Base-by-base conservation (phyloP, 1,140 invertebrate species). In the Pristionchus pacificus region DNA sequence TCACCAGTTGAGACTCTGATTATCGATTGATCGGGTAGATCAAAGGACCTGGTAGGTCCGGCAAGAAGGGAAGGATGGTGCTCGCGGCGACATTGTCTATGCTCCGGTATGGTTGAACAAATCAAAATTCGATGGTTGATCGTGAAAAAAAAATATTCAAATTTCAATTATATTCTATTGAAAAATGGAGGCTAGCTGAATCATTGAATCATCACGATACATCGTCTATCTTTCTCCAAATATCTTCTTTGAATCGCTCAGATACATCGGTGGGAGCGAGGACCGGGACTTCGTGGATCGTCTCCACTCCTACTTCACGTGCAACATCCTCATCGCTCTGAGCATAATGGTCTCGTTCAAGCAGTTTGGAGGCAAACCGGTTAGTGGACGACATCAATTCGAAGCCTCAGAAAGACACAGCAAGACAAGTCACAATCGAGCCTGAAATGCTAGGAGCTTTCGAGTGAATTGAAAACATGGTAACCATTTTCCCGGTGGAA, bases 221-320 rank as follows among this genome's bases (percentile, higher is more conserved):
- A 49, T 49, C 19, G 38, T 49, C 38, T 49, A 19, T 49, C 38
- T 49, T 49, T 49, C 19, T 49, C 19, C 6, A 6, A 19, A 10
- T 10, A 19, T 19, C 19, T 49, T 19, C 19, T 49, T 49, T 49
- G 38, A 49, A 49, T 49, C 19, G 19, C 38, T 49, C 38, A 49
- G 38, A 10, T 49, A 49, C 38, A 49, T 77, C 25, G 74, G 60
- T 6, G 75, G 75, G 28, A 65, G 58, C 25, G 74, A 77, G 27
- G 76, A 77, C 38, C 69, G 74, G n/a, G 74, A 77, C 65, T 77
- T 77, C 33, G 71, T 77, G 13, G 76, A 77, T 72, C 75, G 76
- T 25, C 70, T 77, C 33, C 76, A 77, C 38, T 72, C 68, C 1
- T 77, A 77, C 38, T 76, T 77, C 70, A 77, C 76, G 30, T 68